Evolutionary conservation across 2,888 invertebrate species (phyloP), one percentile per base, ranked within the genome.

Genomic region (Aporophyla lueneburgensis): DNA sequence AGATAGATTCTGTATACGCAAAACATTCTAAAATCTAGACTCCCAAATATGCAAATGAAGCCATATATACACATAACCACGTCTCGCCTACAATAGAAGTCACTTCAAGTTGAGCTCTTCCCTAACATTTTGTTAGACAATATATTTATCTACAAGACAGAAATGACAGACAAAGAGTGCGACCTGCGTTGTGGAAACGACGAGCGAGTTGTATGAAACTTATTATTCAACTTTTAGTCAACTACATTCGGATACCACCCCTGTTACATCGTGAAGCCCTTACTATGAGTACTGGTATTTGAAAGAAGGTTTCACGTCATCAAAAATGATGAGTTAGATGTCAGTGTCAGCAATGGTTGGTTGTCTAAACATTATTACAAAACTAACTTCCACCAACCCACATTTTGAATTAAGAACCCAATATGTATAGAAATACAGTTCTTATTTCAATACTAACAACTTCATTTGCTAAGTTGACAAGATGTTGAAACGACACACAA

Each of bases 181-280:
- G 59, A 62, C 61, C 40, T 43, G 62, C 63, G 66, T 79, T 71
- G 78, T 70, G 83, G 79, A 81, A 81, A 70, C 81, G 70, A 70
- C 56, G 62, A 63, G 61, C 54, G 46, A 67, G 73, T 40, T 51
- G 62, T 72, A 80, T 85, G 68, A 59, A 67, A 67, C 56, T 78
- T 68, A 78, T 77, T 68, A 74, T 87, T 76, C 81, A 85, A 46
- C 67, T 71, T 76, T 40, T 19, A 75, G 74, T 74, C 67, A 78
- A 73, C 63, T 73, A 58, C 66, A 77, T 74, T 72, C 63, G 67
- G 69, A 73, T 68, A 62, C 43, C 65, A 81, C 51, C 62, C 71
- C 71, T 73, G 78, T 81, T 85, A 70, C 71, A 51, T 21, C 59
- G 67, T 16, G 56, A 43, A 71, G 21, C 69, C 78, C 81, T 61